Base-by-base conservation (phyloP, 2,113 vertebrate species). In the Macquaria ambigua region DNA sequence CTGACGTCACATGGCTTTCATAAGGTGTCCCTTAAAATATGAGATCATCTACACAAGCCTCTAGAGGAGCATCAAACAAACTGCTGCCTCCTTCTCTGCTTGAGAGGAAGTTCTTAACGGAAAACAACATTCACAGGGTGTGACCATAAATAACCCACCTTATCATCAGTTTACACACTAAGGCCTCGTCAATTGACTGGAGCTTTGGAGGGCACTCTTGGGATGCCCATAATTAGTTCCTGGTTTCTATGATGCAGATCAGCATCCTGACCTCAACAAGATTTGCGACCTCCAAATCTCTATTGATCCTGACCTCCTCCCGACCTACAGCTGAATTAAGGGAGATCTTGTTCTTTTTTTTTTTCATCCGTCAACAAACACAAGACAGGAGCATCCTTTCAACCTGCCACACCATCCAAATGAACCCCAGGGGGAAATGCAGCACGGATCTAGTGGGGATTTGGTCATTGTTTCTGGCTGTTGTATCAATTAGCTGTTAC, bases 81-180 rank as follows among this genome's bases (percentile, higher is more conserved):
- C 78, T 37, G 62, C 20, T 50, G 76, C 83, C 73, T 85, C 46
- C 39, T 81, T 66, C 76, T 23, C n/a, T 3, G 64, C 74, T 79
- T 46, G 41, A 78, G 63, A 91, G 74, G 72, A 90, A 86, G 86
- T 88, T 87, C 84, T 87, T 79, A 71, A 91, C 31, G 81, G 89
- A 91, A 93, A 93, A 90, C 67, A 92, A 89, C 84, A 77, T 82
- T 89, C 63, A 12, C 86, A 61, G 85, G 90, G 83, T 87, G 91
- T 77, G 83, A 90, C 80, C 71, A 84, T 91, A 92, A 93, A 94
- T 91, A 91, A 92, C 84, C 58, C 72, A 82, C 89, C 84, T 93
- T 91, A 93, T 94, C 93, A 92, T 86, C 82, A 79, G 87, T 92
- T 92, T 90, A 90, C 84, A 89, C 88, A 87, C 90, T 80, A 58